Evolutionary conservation across 2,113 vertebrate genomes (phyloP).

Genomic region (Numenius arquata): DNA sequence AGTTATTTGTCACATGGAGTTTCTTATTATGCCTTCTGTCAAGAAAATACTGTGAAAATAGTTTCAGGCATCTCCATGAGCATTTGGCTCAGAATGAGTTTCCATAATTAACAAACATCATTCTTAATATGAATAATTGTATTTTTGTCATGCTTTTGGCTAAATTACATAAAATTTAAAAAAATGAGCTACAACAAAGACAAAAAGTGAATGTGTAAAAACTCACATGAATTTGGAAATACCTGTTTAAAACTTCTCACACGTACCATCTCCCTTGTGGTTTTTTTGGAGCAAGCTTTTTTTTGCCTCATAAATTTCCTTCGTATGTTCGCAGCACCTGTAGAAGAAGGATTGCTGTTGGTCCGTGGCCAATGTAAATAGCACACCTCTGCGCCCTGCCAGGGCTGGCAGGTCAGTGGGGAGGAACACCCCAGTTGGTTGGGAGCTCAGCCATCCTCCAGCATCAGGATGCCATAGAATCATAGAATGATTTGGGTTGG

Average conservation of each 20-base stretch:
- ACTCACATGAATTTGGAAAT: not conserved
- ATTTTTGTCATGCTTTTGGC: not conserved
- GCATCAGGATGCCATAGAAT: not conserved
- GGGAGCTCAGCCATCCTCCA: not conserved
- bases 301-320: not conserved
- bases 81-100: not conserved
- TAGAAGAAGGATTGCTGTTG: not conserved
- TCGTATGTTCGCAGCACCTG: not conserved
- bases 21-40: not conserved
- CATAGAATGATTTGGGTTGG: not conserved
- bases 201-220: not conserved
- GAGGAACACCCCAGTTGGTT: rapidly evolving
- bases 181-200: not conserved
- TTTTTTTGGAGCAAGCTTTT: not conserved
- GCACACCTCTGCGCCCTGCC: not conserved
- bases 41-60: not conserved
- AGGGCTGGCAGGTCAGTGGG: not conserved
- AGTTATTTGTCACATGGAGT: not conserved
- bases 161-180: not conserved
- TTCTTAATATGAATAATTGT: not conserved
- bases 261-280: not conserved
- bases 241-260: not conserved
- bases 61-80: not conserved
- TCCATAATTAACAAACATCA: not conserved
- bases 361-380: not conserved